Base-by-base conservation (phyloP, 2,888 invertebrate species). In the Drosophila borborema region DNA sequence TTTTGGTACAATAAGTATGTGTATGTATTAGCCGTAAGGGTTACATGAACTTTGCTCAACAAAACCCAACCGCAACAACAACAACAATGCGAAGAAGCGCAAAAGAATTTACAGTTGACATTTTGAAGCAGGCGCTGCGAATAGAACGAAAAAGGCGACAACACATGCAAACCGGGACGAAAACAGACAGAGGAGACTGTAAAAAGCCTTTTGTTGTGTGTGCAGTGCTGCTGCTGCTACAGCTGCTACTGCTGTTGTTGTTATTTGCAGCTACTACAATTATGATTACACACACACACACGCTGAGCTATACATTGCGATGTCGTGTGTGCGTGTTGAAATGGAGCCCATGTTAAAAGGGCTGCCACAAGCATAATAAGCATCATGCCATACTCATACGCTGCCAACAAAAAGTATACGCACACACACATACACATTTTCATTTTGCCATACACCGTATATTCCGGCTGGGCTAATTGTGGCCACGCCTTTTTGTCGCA, bases 401-500 rank as follows among this genome's bases (percentile, higher is more conserved):
- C n/a, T 78, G 58, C 53, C 45, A 49, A 65, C 73, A 71, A 73
- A 65, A 71, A 68, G 71, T 70, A 60, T 67, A 43, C 46, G 64
- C 65, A 34, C 72, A 66, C 64, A 65, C 53, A 41, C 40, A 18
- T 43, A 66, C 63, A 23, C 70, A 70, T 62, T 68, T 53, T 31
- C 51, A 56, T 55, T 62, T 14, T 38, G 23, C 46, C 36, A 16
- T 38, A n/a, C 60, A 40, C 28, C 40, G 60, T 60, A 60, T 60
- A 41, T 31, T 58, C 65, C 62, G 62, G 62, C 72, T 81, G 72
- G 51, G 77, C 82, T 87, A 89, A 86, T 90, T 87, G 88, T 63
- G 83, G 81, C 73, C 70, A 82, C 90, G 90, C 90, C 90, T 88
- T 87, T 88, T 89, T 81, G 74, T 88, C 76, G 86, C 90, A 75